These are phyloP conservation scores for Aphelenchoides avenae DNA, from an alignment of 1,140 invertebrate genomes.

Conservation along the genomic window DNA sequence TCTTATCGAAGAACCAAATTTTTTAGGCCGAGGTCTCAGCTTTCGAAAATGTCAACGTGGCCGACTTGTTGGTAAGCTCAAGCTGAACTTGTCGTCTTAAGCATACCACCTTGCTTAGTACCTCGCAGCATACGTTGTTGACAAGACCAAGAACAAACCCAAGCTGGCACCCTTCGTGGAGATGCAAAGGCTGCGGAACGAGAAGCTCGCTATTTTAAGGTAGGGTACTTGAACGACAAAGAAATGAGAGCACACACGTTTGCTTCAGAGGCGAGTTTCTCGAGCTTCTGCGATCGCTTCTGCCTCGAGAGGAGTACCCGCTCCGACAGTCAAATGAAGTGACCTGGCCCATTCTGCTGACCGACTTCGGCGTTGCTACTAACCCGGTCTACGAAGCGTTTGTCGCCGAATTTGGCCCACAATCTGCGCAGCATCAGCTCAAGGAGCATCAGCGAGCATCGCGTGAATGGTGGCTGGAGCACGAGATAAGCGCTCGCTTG, in stretches of 20 bases:
- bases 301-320: constrained; percentile 41
- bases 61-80: constrained; percentile 89
- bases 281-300: constrained; percentile 12
- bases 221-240: constrained; percentile 56
- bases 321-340: constrained; percentile 20
- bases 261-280: constrained; percentile 28
- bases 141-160: constrained; percentile 68
- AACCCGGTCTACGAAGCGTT: constrained; percentile 32
- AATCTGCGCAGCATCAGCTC: constrained; percentile 28
- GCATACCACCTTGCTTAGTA: no score
- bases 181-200: constrained; percentile 76
- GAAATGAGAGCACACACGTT: constrained; percentile 38
- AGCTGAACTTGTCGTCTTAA: no score
- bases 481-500: constrained; percentile 24
- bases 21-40: constrained; percentile 86
- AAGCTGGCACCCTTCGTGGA: constrained; percentile 75
- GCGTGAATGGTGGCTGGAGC: constrained; percentile 41
- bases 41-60: constrained; percentile 93
- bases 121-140: constrained; percentile 82
- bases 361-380: constrained; percentile 19
- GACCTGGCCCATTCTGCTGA: constrained; percentile 22
- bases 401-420: constrained; percentile 30
- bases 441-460: constrained; percentile 35
- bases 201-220: constrained; percentile 71
- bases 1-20: no score